phyloP scores from a whole-genome alignment of 2,113 vertebrate genomes.

The Chelonoidis abingdonii region DNA sequence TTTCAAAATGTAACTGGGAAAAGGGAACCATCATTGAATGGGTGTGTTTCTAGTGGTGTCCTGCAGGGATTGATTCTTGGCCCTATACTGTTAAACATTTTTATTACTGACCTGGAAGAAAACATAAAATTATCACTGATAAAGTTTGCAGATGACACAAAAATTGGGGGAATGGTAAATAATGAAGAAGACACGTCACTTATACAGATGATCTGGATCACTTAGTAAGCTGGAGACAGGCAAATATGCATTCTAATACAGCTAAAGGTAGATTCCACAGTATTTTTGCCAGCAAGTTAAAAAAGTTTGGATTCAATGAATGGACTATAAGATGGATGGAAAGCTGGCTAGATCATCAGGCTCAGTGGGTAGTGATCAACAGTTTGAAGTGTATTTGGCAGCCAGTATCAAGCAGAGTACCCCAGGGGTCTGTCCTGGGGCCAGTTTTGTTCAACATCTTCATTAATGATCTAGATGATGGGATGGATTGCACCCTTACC shows the following conservation, averaged over 20 bases:
- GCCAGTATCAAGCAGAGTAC: too few species aligned
- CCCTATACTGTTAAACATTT: background rate
- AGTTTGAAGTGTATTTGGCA: too few species aligned
- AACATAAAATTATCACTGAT: background rate
- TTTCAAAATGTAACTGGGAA: background rate
- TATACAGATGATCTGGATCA: background rate
- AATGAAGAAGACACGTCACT: background rate
- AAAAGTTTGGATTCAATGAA: too few species aligned
- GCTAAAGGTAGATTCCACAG: background rate
- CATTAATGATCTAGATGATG: too few species aligned
- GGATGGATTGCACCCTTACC: too few species aligned
- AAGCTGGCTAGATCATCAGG: too few species aligned
- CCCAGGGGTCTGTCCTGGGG: too few species aligned
- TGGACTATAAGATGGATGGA: too few species aligned
- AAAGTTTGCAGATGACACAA: background rate
- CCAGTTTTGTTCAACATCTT: too few species aligned
- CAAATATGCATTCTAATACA: background rate
- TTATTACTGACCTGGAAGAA: background rate
- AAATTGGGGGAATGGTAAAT: background rate
- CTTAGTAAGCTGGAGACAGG: background rate
- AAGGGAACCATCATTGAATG: background rate
- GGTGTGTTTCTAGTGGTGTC: background rate
- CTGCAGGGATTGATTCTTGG: background rate
- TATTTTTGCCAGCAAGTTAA: too few species aligned
- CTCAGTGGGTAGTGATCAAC: too few species aligned